Conservation (phyloP, 1,140 invertebrate genomes). For the Brachionus angularis region DNA sequence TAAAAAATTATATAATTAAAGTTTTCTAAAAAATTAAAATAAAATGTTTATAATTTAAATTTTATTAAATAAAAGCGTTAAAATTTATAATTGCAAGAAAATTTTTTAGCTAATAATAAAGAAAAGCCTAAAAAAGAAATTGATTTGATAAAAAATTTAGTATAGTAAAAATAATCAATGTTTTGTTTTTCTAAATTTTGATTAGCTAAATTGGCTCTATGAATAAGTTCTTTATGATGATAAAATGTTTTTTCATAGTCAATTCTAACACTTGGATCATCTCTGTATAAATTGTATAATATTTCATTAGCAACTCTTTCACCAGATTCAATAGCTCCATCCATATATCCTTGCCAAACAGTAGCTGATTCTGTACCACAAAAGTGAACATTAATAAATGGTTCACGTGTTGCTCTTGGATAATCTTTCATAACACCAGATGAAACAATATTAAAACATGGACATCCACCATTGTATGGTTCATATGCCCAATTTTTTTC, state of each 20-base stretch:
- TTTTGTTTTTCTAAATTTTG: too few relatives aligned
- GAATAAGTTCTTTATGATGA: neutral
- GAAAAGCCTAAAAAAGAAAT: too few relatives aligned
- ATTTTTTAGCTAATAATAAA: too few relatives aligned
- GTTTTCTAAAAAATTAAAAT: too few relatives aligned
- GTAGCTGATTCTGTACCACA: conserved; percentile 63
- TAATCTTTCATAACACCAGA: conserved; percentile 47
- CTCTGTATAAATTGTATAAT: conserved; percentile 5
- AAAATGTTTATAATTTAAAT: too few relatives aligned
- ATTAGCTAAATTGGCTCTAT: too few relatives aligned
- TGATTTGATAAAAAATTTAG: too few relatives aligned
- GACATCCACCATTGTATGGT: conserved; percentile 52
- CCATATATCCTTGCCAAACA: conserved; percentile 62
- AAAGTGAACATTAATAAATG: conserved; percentile 56
- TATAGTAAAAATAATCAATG: too few relatives aligned
- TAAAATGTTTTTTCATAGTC: conserved; percentile 31
- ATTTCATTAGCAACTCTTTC: conserved; percentile 62
- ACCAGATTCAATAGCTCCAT: conserved; percentile 62
- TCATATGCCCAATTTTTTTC: conserved; percentile 57
- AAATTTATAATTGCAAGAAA: too few relatives aligned
- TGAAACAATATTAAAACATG: conserved; percentile 50
- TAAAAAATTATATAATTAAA: too few relatives aligned
- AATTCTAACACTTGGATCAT: neutral
- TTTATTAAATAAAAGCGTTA: too few relatives aligned
- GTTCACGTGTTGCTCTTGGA: conserved; percentile 48